Percentiles rank a stretch among this genome's conserved stretches.
Conservation (phyloP, 2,888 invertebrate genomes). For the Pterostichus niger region DNA sequence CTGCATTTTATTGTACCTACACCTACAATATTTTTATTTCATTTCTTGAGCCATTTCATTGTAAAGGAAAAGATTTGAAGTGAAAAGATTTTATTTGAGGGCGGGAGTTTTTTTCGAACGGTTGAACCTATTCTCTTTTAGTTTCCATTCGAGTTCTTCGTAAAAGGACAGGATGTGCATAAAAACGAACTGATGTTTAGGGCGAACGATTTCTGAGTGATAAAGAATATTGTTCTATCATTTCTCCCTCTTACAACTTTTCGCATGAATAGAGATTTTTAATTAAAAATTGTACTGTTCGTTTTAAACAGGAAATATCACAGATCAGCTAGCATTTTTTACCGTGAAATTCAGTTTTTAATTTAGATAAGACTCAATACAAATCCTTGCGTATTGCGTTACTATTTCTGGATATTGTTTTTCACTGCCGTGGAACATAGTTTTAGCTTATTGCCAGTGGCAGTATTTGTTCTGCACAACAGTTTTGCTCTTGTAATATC, state of each 20-base stretch:
- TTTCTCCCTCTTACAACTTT: slow-evolving; percentile 53
- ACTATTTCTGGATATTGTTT: slow-evolving; percentile 52
- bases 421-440: slow-evolving; percentile 12
- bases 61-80: slow-evolving; percentile 57
- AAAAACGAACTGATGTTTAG: slow-evolving; percentile 63
- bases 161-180: slow-evolving; percentile 62
- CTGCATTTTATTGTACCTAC: slow-evolving; percentile 57
- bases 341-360: slow-evolving; percentile 56
- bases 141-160: slow-evolving; percentile 55
- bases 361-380: slow-evolving; percentile 58
- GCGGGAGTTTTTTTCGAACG: slow-evolving; percentile 57
- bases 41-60: slow-evolving; percentile 56
- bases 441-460: slow-evolving; percentile 37
- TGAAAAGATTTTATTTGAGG: slow-evolving; percentile 63
- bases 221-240: slow-evolving; percentile 61
- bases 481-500: slow-evolving; percentile 26
- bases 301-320: slow-evolving; percentile 57
- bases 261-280: slow-evolving; percentile 60
- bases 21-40: slow-evolving; percentile 60
- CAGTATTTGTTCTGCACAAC: slow-evolving; percentile 9
- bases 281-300: slow-evolving; percentile 58
- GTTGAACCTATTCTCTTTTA: slow-evolving; percentile 62
- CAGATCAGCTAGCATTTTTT: slow-evolving; percentile 53
- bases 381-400: slow-evolving; percentile 57
- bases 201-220: slow-evolving; percentile 63